A percentile compares a stretch with the other conserved stretches of the same genome.
phyloP scores from a whole-genome alignment of 2,888 invertebrate genomes.

The Tiliacea aurago region DNA sequence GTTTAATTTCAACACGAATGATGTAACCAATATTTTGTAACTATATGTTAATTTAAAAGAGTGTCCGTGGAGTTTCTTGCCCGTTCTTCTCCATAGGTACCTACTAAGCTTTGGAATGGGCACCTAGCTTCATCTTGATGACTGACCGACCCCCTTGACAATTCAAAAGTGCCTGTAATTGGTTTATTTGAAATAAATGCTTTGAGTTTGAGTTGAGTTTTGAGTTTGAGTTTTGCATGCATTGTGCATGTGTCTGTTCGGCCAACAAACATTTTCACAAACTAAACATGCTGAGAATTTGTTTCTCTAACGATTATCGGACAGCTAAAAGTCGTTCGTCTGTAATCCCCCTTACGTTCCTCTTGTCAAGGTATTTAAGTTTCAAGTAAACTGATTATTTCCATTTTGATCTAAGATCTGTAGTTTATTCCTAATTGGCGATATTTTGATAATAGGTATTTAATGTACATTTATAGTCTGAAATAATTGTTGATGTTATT shows the following conservation, averaged over 20 bases:
- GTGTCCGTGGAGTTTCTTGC: too few species aligned
- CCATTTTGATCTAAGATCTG: constrained; percentile 10
- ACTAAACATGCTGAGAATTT: neutral
- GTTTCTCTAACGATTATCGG: neutral
- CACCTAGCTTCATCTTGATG: too few species aligned
- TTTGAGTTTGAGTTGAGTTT: too few species aligned
- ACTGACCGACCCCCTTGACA: too few species aligned
- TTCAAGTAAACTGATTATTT: constrained; percentile 45
- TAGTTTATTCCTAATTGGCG: constrained; percentile 1
- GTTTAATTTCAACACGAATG: too few species aligned
- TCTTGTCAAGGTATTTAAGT: constrained; percentile 14
- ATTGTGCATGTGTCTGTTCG: neutral
- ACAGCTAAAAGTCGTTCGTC: neutral
- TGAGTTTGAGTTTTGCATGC: too few species aligned
- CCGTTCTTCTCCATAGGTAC: too few species aligned
- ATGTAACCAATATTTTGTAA: too few species aligned
- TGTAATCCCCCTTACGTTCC: constrained; percentile 1
- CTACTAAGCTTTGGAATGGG: too few species aligned
- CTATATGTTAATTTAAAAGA: too few species aligned
- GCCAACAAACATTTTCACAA: neutral
- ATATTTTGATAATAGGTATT: neutral
- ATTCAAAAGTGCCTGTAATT: too few species aligned
- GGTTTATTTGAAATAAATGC: too few species aligned
- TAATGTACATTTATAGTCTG: neutral
- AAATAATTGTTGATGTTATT: neutral